Evolutionary conservation across 2,888 invertebrate species (phyloP).

Genomic region (Phaedon cochleariae): DNA sequence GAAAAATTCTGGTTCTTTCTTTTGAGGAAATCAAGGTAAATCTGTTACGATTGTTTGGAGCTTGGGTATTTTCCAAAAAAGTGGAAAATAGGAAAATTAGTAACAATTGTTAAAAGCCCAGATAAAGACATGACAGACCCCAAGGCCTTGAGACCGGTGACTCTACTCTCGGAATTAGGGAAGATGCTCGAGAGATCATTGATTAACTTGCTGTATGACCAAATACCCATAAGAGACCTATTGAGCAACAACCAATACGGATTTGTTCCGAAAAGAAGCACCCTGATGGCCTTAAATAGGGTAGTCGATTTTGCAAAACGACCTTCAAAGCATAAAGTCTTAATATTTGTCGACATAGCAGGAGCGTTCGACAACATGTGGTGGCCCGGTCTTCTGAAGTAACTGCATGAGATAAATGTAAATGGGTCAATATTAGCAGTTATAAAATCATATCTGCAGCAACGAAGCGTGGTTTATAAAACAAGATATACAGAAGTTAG

Average conservation of each 20-base stretch:
- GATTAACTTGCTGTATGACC: not conserved
- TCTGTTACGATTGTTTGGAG: not conserved
- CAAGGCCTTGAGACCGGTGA: not conserved
- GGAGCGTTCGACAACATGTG: conserved; percentile 12
- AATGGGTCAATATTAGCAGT: not conserved
- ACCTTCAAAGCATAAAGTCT: not conserved
- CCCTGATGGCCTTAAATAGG: not conserved
- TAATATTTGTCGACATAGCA: not conserved
- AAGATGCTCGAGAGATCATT: not conserved
- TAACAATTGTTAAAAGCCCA: not conserved
- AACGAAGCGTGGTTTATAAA: not conserved
- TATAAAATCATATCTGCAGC: not conserved
- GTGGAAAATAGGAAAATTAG: conserved; percentile 4
- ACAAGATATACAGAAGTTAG: too few relatives aligned
- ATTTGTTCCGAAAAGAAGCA: not conserved
- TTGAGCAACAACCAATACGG: not conserved
- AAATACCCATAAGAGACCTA: not conserved
- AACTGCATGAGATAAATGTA: not conserved
- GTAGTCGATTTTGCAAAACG: not conserved
- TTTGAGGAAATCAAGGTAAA: not conserved
- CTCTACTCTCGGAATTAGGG: not conserved
- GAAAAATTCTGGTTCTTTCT: not conserved
- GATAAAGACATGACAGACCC: not conserved
- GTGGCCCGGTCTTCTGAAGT: not conserved
- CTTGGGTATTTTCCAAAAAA: not conserved